These are phyloP conservation scores for Muscina levida DNA, from an alignment of 2,888 invertebrate genomes.

Conservation along the genomic window DNA sequence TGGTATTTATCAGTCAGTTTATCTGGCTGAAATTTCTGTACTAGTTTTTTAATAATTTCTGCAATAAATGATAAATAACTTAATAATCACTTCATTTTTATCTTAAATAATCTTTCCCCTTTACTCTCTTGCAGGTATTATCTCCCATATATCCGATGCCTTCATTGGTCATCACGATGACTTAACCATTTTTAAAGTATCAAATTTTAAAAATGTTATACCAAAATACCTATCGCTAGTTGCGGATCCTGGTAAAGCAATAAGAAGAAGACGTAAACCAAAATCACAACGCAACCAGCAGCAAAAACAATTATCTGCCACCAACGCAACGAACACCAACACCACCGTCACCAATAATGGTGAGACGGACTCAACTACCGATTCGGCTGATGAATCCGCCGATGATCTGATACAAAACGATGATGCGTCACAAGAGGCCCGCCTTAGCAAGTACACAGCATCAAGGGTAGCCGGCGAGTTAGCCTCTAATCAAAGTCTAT, in stretches of 20 bases:
- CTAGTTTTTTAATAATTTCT: no score
- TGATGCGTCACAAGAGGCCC: conserved; percentile 62
- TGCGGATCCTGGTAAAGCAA: conserved; percentile 77
- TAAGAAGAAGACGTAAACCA: conserved; percentile 70
- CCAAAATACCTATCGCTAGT: conserved; percentile 78
- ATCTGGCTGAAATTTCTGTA: no score
- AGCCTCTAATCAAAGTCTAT: conserved; percentile 74
- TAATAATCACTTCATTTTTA: no score
- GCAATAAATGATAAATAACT: no score
- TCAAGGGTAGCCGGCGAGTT: conserved; percentile 71
- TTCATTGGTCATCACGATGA: conserved; percentile 78
- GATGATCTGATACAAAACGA: conserved; percentile 68
- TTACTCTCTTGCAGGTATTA: conserved; percentile 70
- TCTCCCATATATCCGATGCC: conserved; percentile 77
- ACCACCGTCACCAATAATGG: no score
- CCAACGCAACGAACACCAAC: neutral
- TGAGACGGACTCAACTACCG: conserved; percentile 73
- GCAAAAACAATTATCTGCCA: conserved; percentile 22
- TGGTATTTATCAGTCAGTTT: no score
- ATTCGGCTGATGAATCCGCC: conserved; percentile 73
- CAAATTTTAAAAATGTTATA: conserved; percentile 75
- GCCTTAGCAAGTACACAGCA: conserved; percentile 71
- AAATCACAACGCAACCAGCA: conserved; percentile 47
- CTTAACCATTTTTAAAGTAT: conserved; percentile 76
- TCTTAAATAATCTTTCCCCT: no score